Base-by-base conservation (phyloP, 2,888 invertebrate species). In the Ptychoptera contaminata region DNA sequence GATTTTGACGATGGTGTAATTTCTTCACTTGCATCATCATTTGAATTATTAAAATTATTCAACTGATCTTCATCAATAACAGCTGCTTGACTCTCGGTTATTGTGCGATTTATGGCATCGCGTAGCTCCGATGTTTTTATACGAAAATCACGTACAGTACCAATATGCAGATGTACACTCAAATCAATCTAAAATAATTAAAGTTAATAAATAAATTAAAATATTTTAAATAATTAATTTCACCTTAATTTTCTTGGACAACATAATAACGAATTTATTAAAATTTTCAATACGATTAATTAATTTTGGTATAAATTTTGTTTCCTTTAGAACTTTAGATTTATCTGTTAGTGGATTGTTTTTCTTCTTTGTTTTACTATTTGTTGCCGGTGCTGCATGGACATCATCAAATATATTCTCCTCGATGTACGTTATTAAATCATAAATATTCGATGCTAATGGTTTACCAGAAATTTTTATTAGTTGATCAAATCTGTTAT, bases 271-370 rank as follows among this genome's bases (percentile, higher is more conserved):
- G 47, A 67, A 70, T 54, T 72, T 73, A 47, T 73, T 71, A 51
- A 78, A 77, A 50, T 70, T 71, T 59, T 79, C 79, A 40, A 78
- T 68, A 53, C 73, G 75, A 48, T 70, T 69, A 16, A 79, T 67
- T 1, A 77, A 67, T 53, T 71, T 72, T 2, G 79, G 79, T 54
- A 79, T 74, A 23, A 69, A 59, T 52, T 71, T 70, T 0, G 76
- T 74, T 58, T 78, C 74, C 34, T 68, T 67, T 31, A 76, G 56
- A 16, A 77, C 68, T 60, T 71, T 73, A 8, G 66, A 71, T 42
- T 67, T 62, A 46, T 67, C 66, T 0, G 61, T 60, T 36, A 60
- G 55, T 1, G 62, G 59, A 49, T 70, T 67, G n/a, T 55, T 51
- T 40, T 59, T 66, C 11, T 59, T 61, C 42, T 53, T 58, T 2